A percentile compares a stretch with the other conserved stretches of the same genome.
phyloP scores from a whole-genome alignment of 2,888 invertebrate species.

The Gandaritis pyraliata region DNA sequence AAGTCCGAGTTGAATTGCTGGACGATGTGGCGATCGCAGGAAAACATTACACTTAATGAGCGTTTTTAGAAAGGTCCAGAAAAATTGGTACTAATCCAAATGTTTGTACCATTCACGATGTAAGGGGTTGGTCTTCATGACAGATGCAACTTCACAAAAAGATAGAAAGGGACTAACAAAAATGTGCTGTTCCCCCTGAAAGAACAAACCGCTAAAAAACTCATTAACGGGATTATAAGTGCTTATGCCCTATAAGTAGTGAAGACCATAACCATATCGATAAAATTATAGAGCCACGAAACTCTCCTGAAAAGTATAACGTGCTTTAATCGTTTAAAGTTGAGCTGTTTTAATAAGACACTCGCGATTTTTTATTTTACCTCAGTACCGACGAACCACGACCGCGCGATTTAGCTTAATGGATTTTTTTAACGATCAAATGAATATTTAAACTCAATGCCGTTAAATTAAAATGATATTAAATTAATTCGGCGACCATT shows the following conservation, averaged over 20 bases:
- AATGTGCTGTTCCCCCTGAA: background rate
- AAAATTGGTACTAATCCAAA: slow-evolving; percentile 28
- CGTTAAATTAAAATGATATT: slow-evolving; percentile 69
- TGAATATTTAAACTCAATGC: slow-evolving; percentile 72
- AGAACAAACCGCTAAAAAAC: slow-evolving; percentile 11
- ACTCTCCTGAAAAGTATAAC: slow-evolving; percentile 33
- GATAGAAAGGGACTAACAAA: background rate
- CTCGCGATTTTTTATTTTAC: slow-evolving; percentile 62
- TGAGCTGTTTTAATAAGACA: slow-evolving; percentile 43
- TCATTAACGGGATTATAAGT: slow-evolving; percentile 21
- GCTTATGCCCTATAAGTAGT: slow-evolving; percentile 27
- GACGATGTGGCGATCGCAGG: slow-evolving; percentile 33
- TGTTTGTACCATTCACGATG: background rate
- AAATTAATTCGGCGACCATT: slow-evolving; percentile 59
- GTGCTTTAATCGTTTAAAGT: slow-evolving; percentile 40
- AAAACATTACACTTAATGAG: slow-evolving; percentile 45
- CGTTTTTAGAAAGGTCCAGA: slow-evolving; percentile 42
- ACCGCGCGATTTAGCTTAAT: slow-evolving; percentile 64
- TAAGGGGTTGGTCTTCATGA: background rate
- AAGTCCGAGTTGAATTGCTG: slow-evolving; percentile 41
- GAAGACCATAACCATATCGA: slow-evolving; percentile 33
- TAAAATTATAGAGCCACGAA: slow-evolving; percentile 39
- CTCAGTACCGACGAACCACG: slow-evolving; percentile 44
- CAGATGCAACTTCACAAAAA: background rate
- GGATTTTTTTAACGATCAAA: slow-evolving; percentile 70